These are phyloP conservation scores for Sebastes kiyomatsui DNA, from an alignment of 2,797 vertebrate genomes.

Conservation along the genomic window DNA sequence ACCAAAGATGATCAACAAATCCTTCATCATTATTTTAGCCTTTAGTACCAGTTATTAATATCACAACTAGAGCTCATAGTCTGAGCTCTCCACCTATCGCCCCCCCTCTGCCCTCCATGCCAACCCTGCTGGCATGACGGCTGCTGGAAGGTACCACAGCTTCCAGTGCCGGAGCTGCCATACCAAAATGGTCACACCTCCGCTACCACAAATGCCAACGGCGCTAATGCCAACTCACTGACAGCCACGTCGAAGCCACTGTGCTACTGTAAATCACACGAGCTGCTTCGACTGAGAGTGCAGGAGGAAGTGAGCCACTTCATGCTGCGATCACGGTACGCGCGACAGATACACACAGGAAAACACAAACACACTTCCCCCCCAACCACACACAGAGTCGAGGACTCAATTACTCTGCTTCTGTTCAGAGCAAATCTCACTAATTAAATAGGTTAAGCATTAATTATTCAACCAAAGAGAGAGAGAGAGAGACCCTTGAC, in stretches of 20 bases:
- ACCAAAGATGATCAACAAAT: constrained; percentile 24
- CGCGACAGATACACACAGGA: not conserved
- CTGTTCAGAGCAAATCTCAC: constrained; percentile 78
- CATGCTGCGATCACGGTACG: not conserved
- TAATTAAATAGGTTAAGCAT: constrained; percentile 85
- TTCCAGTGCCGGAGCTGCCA: not conserved
- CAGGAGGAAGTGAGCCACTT: constrained; percentile 14
- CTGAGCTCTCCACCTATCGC: not conserved
- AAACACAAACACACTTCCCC: constrained; percentile 12
- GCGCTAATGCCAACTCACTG: not conserved
- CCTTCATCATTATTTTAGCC: constrained; percentile 17
- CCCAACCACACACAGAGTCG: constrained; percentile 14
- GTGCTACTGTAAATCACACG: constrained; percentile 14
- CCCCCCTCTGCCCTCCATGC: not conserved
- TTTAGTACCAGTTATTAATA: constrained; percentile 31
- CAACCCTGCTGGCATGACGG: constrained; percentile 12
- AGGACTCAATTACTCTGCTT: constrained; percentile 76
- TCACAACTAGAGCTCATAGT: constrained; percentile 15
- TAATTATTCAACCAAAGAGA: constrained; percentile 78
- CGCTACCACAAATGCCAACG: not conserved
- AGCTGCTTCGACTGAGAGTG: not conserved
- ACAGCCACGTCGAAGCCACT: not conserved
- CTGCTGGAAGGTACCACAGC: constrained; percentile 5
- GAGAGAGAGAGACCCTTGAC: constrained; percentile 56
- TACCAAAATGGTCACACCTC: constrained; percentile 16